A percentile compares a stretch with the other conserved stretches of the same genome.
phyloP scores from a whole-genome alignment of 2,113 vertebrate species.

The Rhinopithecus roxellana region DNA sequence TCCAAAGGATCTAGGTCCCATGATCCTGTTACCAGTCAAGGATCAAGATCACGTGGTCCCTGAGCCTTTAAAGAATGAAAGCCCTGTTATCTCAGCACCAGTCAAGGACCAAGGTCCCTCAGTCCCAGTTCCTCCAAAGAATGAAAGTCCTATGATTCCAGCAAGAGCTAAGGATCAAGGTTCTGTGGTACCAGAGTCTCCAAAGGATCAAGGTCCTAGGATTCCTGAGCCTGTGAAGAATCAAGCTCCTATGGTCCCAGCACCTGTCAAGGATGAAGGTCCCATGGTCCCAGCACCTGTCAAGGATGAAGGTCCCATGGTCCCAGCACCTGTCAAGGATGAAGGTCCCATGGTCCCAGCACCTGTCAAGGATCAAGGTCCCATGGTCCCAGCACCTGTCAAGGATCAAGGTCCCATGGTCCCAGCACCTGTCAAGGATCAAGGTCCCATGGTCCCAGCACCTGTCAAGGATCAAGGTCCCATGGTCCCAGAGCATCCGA shows the following conservation, averaged over 20 bases:
- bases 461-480: too few species aligned
- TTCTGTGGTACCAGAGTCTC: not conserved
- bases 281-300: too few species aligned
- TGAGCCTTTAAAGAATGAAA: slow-evolving; percentile 39
- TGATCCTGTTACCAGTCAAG: not conserved
- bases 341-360: not conserved
- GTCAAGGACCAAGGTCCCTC: slow-evolving; percentile 40
- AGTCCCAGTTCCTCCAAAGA: not conserved
- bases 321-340: too few species aligned
- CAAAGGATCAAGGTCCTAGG: slow-evolving; percentile 12
- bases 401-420: not conserved
- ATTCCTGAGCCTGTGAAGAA: not conserved
- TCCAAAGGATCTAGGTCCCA: not conserved
- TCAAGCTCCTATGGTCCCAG: not conserved
- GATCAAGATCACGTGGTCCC: not conserved
- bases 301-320: too few species aligned
- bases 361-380: too few species aligned
- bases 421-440: too few species aligned
- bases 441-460: too few species aligned
- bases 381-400: not conserved
- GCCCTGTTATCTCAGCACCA: slow-evolving; percentile 37
- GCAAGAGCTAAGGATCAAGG: slow-evolving; percentile 9
- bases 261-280: too few species aligned
- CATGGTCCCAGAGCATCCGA: not conserved
- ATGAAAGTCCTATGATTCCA: not conserved